Evolutionary conservation across 1,140 invertebrate species (phyloP).

Genomic region (Caenorhabditis elegans): DNA sequence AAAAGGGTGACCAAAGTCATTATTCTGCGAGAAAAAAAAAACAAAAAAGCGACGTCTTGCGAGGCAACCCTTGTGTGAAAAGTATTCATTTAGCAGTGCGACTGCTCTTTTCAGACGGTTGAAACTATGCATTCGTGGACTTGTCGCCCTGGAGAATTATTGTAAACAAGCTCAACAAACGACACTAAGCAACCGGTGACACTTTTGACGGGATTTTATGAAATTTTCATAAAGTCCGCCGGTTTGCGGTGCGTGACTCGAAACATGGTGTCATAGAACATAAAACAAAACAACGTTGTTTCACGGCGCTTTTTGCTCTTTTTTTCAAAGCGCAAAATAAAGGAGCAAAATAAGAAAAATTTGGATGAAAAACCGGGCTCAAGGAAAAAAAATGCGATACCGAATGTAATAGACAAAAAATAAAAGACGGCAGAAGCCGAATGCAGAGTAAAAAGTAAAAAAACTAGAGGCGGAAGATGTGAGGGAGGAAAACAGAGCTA

Average conservation of each 20-base stretch:
- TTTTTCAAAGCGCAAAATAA: too few relatives aligned
- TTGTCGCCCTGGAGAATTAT: background rate
- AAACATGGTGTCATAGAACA: background rate
- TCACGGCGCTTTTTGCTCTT: too few relatives aligned
- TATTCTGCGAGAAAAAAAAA: background rate
- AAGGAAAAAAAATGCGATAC: background rate
- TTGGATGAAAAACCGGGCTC: too few relatives aligned
- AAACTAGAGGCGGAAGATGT: background rate
- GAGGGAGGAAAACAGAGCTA: background rate
- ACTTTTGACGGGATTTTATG: background rate
- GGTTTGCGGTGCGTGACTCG: too few relatives aligned
- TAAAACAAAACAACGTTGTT: background rate
- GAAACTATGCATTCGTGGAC: background rate
- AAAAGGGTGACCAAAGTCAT: background rate
- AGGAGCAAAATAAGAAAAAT: too few relatives aligned
- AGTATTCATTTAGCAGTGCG: background rate
- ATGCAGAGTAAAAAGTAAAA: background rate
- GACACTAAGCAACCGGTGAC: constrained; percentile 1
- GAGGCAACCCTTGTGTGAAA: background rate
- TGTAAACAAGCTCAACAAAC: too few relatives aligned
- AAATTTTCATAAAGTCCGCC: constrained; percentile 9
- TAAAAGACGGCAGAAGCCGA: background rate
- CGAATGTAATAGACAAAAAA: background rate
- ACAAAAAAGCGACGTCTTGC: background rate
- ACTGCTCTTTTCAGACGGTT: background rate